phyloP scores from a whole-genome alignment of 2,113 vertebrate genomes.

The Prunella fulvescens region DNA sequence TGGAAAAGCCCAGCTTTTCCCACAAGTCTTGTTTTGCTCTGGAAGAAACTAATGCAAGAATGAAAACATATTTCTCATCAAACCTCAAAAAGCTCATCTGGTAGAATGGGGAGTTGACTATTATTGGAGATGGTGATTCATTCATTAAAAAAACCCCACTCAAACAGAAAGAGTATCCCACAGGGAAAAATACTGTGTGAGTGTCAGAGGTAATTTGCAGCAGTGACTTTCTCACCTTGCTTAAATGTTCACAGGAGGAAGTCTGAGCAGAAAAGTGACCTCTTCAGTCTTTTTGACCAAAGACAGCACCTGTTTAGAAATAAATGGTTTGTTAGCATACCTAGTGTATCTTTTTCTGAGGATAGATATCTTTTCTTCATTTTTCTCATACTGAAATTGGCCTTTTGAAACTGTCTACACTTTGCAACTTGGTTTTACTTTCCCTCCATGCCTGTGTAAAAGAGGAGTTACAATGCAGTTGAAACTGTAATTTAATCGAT shows the following conservation, averaged over 20 bases:
- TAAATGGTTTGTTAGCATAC: not conserved
- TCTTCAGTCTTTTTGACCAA: not conserved
- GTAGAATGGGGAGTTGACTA: not conserved
- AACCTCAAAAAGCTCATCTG: not conserved
- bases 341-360: not conserved
- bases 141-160: not conserved
- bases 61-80: not conserved
- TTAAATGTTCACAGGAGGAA: not conserved
- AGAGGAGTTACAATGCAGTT: not conserved
- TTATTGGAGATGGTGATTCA: not conserved
- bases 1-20: slow-evolving; percentile 9
- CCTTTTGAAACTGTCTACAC: not conserved
- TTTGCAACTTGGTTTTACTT: not conserved
- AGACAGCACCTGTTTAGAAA: not conserved
- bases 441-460: not conserved
- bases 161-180: not conserved
- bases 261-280: not conserved
- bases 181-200: not conserved
- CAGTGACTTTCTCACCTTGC: not conserved
- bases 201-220: not conserved
- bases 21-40: not conserved
- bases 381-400: not conserved
- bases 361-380: not conserved
- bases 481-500: not conserved
- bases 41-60: not conserved